A percentile compares a stretch with the other conserved stretches of the same genome.
phyloP scores from a whole-genome alignment of 2,888 invertebrate species.

The Macrostomum cliftonense region DNA sequence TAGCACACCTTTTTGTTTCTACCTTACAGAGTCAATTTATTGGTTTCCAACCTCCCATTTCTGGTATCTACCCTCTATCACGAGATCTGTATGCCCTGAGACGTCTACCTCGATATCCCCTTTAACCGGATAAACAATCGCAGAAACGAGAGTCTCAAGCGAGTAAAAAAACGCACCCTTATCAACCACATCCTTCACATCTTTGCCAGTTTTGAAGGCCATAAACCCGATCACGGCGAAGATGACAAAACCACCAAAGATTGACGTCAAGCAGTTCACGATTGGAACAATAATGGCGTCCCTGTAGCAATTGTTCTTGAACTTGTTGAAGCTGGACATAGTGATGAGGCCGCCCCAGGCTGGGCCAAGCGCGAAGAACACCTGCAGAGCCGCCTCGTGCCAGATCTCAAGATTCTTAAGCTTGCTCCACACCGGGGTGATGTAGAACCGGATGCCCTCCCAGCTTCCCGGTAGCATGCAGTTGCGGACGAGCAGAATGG shows the following conservation, averaged over 20 bases:
- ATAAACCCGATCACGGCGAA: conserved; percentile 42
- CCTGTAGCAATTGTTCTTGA: conserved; percentile 30
- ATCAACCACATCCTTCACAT: conserved; percentile 1
- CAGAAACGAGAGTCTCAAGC: neutral
- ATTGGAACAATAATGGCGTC: conserved; percentile 14
- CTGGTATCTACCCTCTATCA: too few species aligned
- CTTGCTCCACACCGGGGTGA: conserved; percentile 12
- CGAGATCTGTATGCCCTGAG: too few species aligned
- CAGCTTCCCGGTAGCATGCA: conserved; percentile 12
- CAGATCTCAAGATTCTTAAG: conserved; percentile 21
- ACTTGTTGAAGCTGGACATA: conserved; percentile 25
- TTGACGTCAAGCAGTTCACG: conserved; percentile 13
- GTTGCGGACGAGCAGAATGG: conserved; percentile 13
- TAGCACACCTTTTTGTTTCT: too few species aligned
- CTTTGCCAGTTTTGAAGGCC: conserved; percentile 17
- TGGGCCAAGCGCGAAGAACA: conserved; percentile 34
- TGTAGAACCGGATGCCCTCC: conserved; percentile 13
- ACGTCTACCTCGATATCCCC: too few species aligned
- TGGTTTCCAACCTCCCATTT: too few species aligned
- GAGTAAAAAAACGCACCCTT: neutral
- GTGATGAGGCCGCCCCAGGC: conserved; percentile 31
- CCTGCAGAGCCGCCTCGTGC: conserved; percentile 33
- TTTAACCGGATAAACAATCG: too few species aligned
- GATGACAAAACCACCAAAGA: conserved; percentile 14
- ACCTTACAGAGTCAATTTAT: too few species aligned